Evolutionary conservation across 2,888 invertebrate species (phyloP), one percentile per base, ranked within the genome.

Genomic region (Folsomia candida): DNA sequence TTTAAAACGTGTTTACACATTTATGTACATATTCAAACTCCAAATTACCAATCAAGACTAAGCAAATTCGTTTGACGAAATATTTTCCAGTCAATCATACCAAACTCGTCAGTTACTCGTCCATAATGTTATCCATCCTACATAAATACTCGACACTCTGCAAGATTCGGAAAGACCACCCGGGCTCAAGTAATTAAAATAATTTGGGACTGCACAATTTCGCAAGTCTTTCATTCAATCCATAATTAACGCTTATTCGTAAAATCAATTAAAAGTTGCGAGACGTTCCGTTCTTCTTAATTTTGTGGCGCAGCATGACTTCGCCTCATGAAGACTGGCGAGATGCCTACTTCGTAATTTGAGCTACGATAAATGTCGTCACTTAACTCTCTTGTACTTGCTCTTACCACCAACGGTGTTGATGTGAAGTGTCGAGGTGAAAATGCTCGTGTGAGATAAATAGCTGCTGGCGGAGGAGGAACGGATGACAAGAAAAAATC

Each of bases 251-350:
- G 4, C 37, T 37, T 14, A 37, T 37, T 37, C n/a, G 22, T 20
- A 54, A 54, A 54, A 54, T 54, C 54, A 54, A 54, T 54, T 54
- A 54, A 54, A 54, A 54, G 54, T 54, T 54, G 54, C 54, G 54
- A 54, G 20, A 14, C 4, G 20, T 54, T 54, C n/a, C 11, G 18
- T 20, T 54, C 54, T 54, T 54, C 54, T 54, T 54, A 54, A 54
- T 54, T 54, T 54, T 54, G 22, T 54, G 54, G 4, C 54, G 22
- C 54, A 54, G 54, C 54, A 54, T 6, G 54, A n/a, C 18, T 6
- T n/a, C 54, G 54, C 54, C 37, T 37, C 37, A 37, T 37, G 37
- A 37, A 37, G 37, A 14, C 14, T 37, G 37, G 4, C 14, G 4
- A 4, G 37, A 37, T 14, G 14, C 37, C 37, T 54, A 6, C 22